Conservation (phyloP, 1,140 invertebrate species). For the Trachymyrmex cornetzi region DNA sequence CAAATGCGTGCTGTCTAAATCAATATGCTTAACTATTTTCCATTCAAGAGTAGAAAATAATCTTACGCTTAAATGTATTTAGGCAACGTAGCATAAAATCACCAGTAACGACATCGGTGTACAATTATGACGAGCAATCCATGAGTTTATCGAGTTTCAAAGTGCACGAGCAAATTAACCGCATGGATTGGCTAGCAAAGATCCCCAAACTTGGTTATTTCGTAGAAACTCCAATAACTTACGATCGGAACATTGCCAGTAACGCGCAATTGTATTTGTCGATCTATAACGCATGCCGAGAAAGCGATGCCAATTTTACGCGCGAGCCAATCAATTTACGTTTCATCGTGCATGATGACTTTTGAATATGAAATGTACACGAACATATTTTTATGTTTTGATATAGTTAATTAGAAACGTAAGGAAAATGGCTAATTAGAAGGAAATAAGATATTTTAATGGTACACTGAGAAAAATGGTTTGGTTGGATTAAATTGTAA, state of each 20-base stretch:
- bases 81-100: constrained; percentile 63
- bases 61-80: constrained; percentile 43
- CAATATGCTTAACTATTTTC: constrained; percentile 7
- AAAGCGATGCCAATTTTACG: constrained; percentile 15
- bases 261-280: constrained; percentile 39
- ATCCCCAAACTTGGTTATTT: constrained; percentile 62
- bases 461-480: too few species aligned
- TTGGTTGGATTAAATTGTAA: too few species aligned
- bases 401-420: neutral
- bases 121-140: constrained; percentile 73
- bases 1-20: neutral
- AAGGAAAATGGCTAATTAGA: neutral
- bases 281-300: constrained; percentile 13
- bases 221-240: constrained; percentile 67
- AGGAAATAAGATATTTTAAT: neutral
- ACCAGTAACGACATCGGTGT: constrained; percentile 66
- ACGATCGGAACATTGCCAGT: constrained; percentile 65
- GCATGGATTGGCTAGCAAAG: constrained; percentile 69
- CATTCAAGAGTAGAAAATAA: neutral
- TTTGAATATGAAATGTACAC: neutral
- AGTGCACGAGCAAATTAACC: constrained; percentile 74
- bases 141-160: constrained; percentile 73
- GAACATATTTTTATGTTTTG: neutral
- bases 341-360: neutral
- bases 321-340: neutral